phyloP scores from a whole-genome alignment of 1,140 invertebrate species.

The Stenopsyche tienmushanensis region DNA sequence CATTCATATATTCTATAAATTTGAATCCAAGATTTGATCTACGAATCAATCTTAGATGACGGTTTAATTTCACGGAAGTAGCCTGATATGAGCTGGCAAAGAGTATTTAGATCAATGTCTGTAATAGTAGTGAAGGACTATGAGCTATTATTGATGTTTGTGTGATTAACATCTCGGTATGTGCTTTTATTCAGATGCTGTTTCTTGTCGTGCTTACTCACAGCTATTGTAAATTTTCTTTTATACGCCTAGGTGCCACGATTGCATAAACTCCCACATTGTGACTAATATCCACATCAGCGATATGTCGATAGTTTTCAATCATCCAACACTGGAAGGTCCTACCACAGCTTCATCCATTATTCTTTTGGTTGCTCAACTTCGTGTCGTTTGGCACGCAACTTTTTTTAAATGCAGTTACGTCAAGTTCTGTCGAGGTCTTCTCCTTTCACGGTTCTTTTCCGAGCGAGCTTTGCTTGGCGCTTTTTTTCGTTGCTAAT shows the following conservation, averaged over 20 bases:
- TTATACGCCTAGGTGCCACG: background rate
- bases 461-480: background rate
- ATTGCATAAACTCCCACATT: background rate
- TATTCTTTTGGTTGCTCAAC: background rate
- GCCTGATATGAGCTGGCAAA: no score
- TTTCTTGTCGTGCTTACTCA: no score
- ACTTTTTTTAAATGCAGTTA: background rate
- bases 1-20: no score
- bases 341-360: background rate
- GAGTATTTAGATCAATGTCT: no score
- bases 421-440: background rate
- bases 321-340: background rate
- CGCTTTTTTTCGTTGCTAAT: background rate
- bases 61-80: no score
- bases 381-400: background rate
- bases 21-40: no score
- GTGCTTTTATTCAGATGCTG: no score
- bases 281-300: background rate
- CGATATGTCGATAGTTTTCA: background rate
- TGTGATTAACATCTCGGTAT: no score
- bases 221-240: no score
- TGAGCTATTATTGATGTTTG: no score
- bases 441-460: background rate
- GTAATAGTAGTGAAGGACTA: no score
- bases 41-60: no score